Evolutionary conservation across 2,797 vertebrate genomes (phyloP).

Genomic region (Scleropages formosus): DNA sequence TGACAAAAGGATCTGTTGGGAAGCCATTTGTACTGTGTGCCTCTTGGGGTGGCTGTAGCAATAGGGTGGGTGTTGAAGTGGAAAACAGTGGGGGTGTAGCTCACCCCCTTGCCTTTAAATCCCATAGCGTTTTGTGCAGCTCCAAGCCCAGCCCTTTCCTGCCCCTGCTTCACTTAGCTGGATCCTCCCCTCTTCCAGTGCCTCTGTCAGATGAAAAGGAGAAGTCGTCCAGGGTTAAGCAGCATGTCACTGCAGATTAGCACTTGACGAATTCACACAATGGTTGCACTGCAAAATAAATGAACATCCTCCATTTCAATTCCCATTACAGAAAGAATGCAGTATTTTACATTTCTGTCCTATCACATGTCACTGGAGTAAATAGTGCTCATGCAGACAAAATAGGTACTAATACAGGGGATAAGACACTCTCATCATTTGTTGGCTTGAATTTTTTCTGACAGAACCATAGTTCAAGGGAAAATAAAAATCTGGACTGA

Average conservation of each 20-base stretch:
- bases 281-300: slow-evolving; percentile 13
- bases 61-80: slow-evolving; percentile 5
- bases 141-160: not conserved
- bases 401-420: not conserved
- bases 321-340: too few relatives aligned
- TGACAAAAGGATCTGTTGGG: slow-evolving; percentile 3
- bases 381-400: not conserved
- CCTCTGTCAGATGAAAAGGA: not conserved
- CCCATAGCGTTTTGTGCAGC: slow-evolving; percentile 7
- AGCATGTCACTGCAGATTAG: slow-evolving; percentile 1
- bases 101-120: not conserved
- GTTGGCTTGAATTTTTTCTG: not conserved
- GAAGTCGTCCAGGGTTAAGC: not conserved
- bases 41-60: slow-evolving; percentile 1
- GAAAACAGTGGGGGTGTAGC: slow-evolving; percentile 1
- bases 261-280: slow-evolving; percentile 7
- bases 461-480: not conserved
- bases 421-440: not conserved
- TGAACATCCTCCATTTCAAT: too few relatives aligned
- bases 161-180: slow-evolving; percentile 9
- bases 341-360: too few relatives aligned
- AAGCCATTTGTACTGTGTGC: slow-evolving; percentile 8
- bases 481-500: not conserved
- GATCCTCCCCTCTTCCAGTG: not conserved
- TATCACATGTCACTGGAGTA: too few relatives aligned